Evolutionary conservation across 1,140 invertebrate genomes (phyloP), one percentile per base, ranked within the genome.

Genomic region (Monomorium pharaonis): DNA sequence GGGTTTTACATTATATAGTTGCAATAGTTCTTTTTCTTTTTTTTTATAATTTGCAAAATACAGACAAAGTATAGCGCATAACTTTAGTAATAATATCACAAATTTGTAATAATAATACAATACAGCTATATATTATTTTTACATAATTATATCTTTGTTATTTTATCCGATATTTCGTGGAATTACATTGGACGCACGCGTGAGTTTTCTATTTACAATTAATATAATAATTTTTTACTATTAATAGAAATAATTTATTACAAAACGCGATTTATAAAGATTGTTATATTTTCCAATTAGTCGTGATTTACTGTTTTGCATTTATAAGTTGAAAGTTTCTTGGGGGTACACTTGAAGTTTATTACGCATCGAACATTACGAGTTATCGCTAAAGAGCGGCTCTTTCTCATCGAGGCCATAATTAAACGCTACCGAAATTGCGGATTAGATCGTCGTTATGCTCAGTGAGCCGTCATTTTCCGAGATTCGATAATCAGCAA

Each of bases 371-470:
- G 12, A 27, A 24, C 27, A 24, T n/a, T 27, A 42, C 21, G 42
- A 27, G 42, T 69, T 69, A 70, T 70, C 67, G 44, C 67, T 47
- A 70, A 70, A 47, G 37, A 70, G 44, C 67, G 24, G 49, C n/a
- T 72, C 47, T 27, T 70, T 70, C 21, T 30, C 21, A 18, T 0
- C 44, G 10, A 30, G 47, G 27, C 24, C 9, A 9, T 72, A 51
- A 72, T 51, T 72, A 72, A 72, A 51, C 67, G 24, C 69, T 72
- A 72, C 27, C 69, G 27, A 51, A 72, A 72, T 72, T 21, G n/a
- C 24, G 9, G 42, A 75, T 75, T 75, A 75, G n/a, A 75, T n/a
- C 72, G 27, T 63, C 37, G 42, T 77, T 63, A 58, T 63, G 18
- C 24, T 44, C 12, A 14, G 54, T n/a, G 56, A 63, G 12, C 24